Conservation (phyloP, 1,140 invertebrate species). For the Drosophila paulistorum region DNA sequence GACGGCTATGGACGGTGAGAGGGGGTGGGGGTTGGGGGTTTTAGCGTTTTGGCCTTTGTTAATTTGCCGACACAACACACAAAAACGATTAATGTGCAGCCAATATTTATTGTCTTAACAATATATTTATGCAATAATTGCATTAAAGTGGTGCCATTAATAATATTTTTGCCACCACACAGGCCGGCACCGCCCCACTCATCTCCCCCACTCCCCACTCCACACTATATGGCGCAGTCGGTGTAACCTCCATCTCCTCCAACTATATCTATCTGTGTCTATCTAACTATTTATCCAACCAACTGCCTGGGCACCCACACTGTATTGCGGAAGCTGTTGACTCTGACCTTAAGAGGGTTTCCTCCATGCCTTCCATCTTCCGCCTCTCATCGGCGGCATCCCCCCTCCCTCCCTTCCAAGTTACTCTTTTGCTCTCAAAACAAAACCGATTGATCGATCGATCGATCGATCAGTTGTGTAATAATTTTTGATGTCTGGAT, state of each 20-base stretch:
- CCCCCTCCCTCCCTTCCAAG: not conserved
- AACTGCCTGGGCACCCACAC: conserved; percentile 26
- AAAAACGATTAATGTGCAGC: conserved; percentile 53
- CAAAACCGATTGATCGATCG: conserved; percentile 3
- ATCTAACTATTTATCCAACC: not conserved
- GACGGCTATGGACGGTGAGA: not conserved
- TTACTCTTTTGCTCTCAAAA: not conserved
- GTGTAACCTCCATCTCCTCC: not conserved
- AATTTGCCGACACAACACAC: conserved; percentile 60
- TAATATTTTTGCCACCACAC: conserved; percentile 65
- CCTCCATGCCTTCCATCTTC: conserved; percentile 20
- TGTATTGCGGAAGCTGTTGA: conserved; percentile 41
- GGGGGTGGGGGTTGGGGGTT: too few relatives aligned
- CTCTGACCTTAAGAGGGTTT: conserved; percentile 48
- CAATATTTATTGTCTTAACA: conserved; percentile 74
- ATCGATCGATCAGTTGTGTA: conserved; percentile 1
- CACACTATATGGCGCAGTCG: not conserved
- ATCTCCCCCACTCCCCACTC: not conserved
- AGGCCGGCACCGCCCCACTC: not conserved
- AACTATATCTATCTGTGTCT: conserved; percentile 11
- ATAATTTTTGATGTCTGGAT: conserved; percentile 16
- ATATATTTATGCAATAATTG: conserved; percentile 80
- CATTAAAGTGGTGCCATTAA: conserved; percentile 76
- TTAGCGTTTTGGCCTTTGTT: conserved; percentile 55
- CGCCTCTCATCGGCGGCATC: not conserved